phyloP scores from a whole-genome alignment of 2,797 vertebrate species.

The Zalophus californianus region DNA sequence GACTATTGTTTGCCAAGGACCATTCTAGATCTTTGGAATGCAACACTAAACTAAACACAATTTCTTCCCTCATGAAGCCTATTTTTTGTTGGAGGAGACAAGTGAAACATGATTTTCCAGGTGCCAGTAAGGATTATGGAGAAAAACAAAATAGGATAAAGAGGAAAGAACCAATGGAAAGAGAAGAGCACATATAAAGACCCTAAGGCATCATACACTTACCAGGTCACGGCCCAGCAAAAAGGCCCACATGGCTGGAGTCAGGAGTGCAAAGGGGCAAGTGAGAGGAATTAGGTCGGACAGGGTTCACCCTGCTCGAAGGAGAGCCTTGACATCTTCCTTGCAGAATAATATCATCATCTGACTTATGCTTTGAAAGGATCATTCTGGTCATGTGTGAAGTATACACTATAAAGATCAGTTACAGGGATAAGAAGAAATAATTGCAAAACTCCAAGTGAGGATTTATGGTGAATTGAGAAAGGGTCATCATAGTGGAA shows the following conservation, averaged over 20 bases:
- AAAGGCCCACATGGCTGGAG: rapidly evolving
- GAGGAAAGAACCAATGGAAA: neutral
- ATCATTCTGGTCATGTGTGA: neutral
- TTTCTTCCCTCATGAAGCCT: neutral
- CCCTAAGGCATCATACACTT: too few species aligned
- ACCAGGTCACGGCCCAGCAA: neutral
- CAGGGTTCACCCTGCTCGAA: neutral
- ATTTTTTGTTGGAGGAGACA: neutral
- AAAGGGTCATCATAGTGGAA: neutral
- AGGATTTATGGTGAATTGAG: neutral
- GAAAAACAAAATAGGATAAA: neutral
- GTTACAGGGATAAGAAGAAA: neutral
- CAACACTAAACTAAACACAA: neutral
- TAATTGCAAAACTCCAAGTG: neutral
- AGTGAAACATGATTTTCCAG: neutral
- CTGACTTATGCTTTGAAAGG: neutral
- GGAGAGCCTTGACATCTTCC: neutral
- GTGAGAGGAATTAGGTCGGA: neutral
- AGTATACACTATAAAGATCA: neutral
- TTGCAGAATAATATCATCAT: neutral
- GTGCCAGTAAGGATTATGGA: neutral
- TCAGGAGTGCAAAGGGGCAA: neutral
- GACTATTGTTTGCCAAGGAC: neutral
- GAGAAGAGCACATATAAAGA: neutral
- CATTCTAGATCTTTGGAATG: neutral